Conservation (phyloP, 2,113 vertebrate genomes). For the Mungos mungo region DNA sequence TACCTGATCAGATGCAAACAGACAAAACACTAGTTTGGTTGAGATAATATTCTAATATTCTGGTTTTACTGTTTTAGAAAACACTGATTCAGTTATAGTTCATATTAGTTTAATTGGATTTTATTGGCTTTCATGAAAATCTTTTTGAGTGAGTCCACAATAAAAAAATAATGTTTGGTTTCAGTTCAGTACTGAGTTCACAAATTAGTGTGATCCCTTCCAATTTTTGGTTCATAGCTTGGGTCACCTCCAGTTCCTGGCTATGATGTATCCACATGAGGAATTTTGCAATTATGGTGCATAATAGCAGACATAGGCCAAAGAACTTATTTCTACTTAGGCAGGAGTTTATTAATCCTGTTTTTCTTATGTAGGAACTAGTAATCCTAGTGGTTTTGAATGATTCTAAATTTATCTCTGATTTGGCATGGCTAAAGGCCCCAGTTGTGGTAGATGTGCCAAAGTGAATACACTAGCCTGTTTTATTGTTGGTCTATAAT, state of each 20-base stretch:
- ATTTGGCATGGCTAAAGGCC: neutral
- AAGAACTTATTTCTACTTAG: neutral
- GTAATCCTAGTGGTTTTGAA: slow-evolving; percentile 15
- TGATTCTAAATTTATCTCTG: slow-evolving; percentile 28
- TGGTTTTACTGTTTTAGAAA: slow-evolving; percentile 36
- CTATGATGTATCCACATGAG: neutral
- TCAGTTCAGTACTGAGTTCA: neutral
- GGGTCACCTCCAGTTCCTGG: neutral
- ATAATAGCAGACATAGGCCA: neutral
- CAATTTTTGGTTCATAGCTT: slow-evolving; percentile 4
- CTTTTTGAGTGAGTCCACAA: neutral
- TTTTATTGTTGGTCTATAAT: neutral
- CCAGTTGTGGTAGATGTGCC: neutral
- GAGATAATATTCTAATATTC: neutral
- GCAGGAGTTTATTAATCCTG: neutral
- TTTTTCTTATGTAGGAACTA: neutral
- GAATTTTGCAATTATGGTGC: neutral
- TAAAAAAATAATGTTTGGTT: slow-evolving; percentile 14
- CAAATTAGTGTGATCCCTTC: slow-evolving; percentile 13
- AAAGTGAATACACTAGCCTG: neutral
- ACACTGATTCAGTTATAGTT: neutral
- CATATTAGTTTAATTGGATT: neutral
- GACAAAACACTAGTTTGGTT: neutral
- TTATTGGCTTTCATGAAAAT: slow-evolving; percentile 26
- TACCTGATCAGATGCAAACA: neutral